Conservation (phyloP, 1,140 invertebrate genomes). For the Propsilocerus akamusi region DNA sequence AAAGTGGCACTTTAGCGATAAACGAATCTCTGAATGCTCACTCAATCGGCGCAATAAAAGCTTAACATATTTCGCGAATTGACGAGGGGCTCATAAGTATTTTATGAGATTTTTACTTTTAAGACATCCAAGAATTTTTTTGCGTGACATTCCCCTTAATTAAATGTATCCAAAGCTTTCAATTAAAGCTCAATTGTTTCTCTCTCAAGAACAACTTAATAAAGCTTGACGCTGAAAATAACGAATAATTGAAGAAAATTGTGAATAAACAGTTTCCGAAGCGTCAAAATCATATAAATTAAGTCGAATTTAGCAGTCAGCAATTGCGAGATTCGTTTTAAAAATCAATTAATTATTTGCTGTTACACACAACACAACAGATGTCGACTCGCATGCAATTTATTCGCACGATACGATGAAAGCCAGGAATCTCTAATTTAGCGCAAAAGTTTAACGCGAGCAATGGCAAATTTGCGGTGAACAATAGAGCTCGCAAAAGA, state of each 20-base stretch:
- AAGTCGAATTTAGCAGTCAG: too few species aligned
- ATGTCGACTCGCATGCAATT: not conserved
- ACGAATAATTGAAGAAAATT: not conserved
- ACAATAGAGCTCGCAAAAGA: too few species aligned
- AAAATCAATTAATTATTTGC: not conserved
- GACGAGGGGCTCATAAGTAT: too few species aligned
- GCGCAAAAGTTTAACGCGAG: too few species aligned
- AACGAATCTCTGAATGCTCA: not conserved
- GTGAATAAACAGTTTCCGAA: not conserved
- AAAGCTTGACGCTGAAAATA: not conserved
- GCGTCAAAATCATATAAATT: too few species aligned
- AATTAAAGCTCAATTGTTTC: not conserved
- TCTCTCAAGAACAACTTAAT: too few species aligned
- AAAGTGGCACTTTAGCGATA: not conserved
- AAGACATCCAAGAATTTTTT: too few species aligned
- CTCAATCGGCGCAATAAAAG: not conserved
- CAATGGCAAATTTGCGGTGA: too few species aligned
- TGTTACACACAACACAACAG: not conserved
- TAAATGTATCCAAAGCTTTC: too few species aligned
- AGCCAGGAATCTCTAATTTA: conserved; percentile 1
- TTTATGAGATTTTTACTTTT: too few species aligned
- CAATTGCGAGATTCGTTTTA: not conserved
- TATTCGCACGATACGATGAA: not conserved
- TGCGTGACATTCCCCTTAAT: too few species aligned
- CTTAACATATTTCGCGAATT: not conserved